Base-by-base conservation (phyloP, 2,113 vertebrate species). In the Mustelus asterias region DNA sequence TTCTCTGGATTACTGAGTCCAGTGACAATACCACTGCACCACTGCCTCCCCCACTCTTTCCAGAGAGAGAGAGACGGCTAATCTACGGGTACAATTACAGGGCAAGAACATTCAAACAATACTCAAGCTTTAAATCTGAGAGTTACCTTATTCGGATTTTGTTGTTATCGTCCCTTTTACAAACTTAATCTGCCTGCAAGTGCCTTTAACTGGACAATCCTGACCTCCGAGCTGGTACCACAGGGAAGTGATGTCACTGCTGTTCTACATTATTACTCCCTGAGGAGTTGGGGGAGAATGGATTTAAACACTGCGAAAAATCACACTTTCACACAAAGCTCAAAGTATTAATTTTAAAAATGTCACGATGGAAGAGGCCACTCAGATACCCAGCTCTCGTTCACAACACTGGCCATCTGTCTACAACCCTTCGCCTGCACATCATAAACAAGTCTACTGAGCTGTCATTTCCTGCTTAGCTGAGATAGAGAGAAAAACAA, bases 301-400 rank as follows among this genome's bases (percentile, higher is more conserved):
- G 54, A 90, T 90, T 90, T 90, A 90, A 90, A 90, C 88, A 26
- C 88, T 90, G 54, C 29, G 33, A 60, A n/a, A 90, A 89, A 89
- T 89, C 86, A 60, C 54, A 90, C 54, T 33, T 90, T 54, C 88
- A 89, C 86, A 83, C 80, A 83, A 83, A 41, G n/a, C 37, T 83
- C n/a, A 83, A 83, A 20, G 37, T 41, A 41, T 83, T 83, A 18
- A 41, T 41, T 80, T 20, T 20, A 41, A 76, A 33, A 83, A 41
- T 83, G n/a, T 83, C 80, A 83, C 37, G 37, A 18, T 14, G n/a
- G n/a, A 80, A 37, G n/a, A 80, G n/a, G 11, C n/a, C n/a, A 18
- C 4, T 80, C 14, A n/a, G 37, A 37, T n/a, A 80, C 76, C 10
- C 14, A 37, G n/a, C n/a, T 80, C 78, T 37, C n/a, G 37, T 80